Evolutionary conservation across 2,888 invertebrate species (phyloP).

Genomic region (Quadroppia sp.): DNA sequence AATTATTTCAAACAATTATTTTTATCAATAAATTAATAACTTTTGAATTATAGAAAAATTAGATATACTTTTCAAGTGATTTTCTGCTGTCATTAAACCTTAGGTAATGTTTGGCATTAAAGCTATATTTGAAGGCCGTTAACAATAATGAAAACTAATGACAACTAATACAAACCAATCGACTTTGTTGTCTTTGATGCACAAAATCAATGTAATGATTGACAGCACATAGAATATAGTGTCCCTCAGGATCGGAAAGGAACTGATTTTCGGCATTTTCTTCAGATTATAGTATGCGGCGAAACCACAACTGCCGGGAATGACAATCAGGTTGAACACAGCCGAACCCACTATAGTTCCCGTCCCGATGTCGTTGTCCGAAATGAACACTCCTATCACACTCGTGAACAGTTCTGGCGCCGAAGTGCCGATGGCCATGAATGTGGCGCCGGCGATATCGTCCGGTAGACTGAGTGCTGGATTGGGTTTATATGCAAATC

Average conservation of each 20-base stretch:
- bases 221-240: slow-evolving; percentile 75
- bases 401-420: slow-evolving; percentile 41
- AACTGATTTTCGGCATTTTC: slow-evolving; percentile 41
- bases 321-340: slow-evolving; percentile 41
- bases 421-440: slow-evolving; percentile 42
- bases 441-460: slow-evolving; percentile 40
- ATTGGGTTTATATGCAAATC: background rate
- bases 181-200: slow-evolving; percentile 76
- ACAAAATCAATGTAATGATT: slow-evolving; percentile 72
- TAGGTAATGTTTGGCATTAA: background rate
- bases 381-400: slow-evolving; percentile 40
- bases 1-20: too few relatives aligned
- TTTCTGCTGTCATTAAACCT: background rate
- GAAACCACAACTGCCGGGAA: slow-evolving; percentile 40
- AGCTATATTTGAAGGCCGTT: background rate
- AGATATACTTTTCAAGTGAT: background rate
- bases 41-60: too few relatives aligned
- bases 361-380: slow-evolving; percentile 41
- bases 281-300: slow-evolving; percentile 43
- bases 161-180: slow-evolving; percentile 68
- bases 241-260: slow-evolving; percentile 74
- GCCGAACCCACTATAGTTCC: slow-evolving; percentile 43
- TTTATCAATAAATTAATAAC: too few relatives aligned
- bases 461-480: slow-evolving; percentile 26
- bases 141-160: background rate